Evolutionary conservation across 2,888 invertebrate genomes (phyloP).

Genomic region (Cephus runcator): DNA sequence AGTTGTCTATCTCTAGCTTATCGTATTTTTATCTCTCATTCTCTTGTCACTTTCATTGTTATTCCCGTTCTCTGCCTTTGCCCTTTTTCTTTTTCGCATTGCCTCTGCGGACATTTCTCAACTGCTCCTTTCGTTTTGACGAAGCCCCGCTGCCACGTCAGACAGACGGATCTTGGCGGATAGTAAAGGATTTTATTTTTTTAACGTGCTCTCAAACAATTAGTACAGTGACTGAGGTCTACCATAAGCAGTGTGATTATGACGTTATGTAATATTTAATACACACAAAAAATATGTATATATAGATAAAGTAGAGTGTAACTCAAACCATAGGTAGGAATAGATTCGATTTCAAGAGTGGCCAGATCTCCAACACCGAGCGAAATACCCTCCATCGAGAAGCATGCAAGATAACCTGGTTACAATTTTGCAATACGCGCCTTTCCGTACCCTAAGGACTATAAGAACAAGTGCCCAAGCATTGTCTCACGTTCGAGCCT

Average conservation of each 20-base stretch:
- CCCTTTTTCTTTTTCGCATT: not conserved
- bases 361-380: conserved; percentile 61
- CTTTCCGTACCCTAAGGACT: not conserved
- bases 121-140: not conserved
- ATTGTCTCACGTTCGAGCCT: not conserved
- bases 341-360: conserved; percentile 47
- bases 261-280: not conserved
- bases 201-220: not conserved
- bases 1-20: not conserved
- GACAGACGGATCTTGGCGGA: not conserved
- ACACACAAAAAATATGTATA: not conserved
- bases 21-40: not conserved
- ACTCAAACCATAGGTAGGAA: not conserved
- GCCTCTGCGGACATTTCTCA: not conserved
- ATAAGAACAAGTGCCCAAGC: not conserved
- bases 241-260: not conserved
- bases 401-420: conserved; percentile 10
- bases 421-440: not conserved
- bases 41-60: not conserved
- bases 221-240: not conserved
- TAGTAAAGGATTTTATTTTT: not conserved
- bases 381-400: conserved; percentile 27
- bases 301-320: not conserved
- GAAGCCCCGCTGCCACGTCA: not conserved
- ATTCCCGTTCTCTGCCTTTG: not conserved